phyloP scores from a whole-genome alignment of 2,888 invertebrate species.

The Drosophila ezoana region DNA sequence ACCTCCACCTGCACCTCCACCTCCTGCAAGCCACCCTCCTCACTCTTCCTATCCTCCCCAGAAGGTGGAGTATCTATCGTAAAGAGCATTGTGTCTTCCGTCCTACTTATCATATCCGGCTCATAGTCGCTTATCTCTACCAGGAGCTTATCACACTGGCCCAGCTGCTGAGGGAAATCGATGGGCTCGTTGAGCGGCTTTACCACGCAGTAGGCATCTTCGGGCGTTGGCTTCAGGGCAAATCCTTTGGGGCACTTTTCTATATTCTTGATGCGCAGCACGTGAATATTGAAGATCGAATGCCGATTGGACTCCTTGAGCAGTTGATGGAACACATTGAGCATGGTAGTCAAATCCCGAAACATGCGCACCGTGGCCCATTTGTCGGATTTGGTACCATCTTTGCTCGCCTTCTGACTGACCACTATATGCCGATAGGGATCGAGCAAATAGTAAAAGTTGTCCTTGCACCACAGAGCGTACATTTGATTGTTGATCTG shows the following conservation, averaged over 20 bases:
- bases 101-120: constrained; percentile 52
- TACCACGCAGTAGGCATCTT: constrained; percentile 40
- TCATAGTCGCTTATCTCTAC: constrained; percentile 72
- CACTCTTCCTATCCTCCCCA: background rate
- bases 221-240: constrained; percentile 28
- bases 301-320: constrained; percentile 75
- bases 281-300: constrained; percentile 71
- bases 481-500: constrained; percentile 81
- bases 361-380: constrained; percentile 82
- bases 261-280: constrained; percentile 58
- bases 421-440: constrained; percentile 80
- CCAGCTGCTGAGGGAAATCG: constrained; percentile 60
- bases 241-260: constrained; percentile 49
- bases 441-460: constrained; percentile 81
- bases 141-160: constrained; percentile 45
- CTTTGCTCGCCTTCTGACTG: constrained; percentile 18
- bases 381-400: constrained; percentile 36
- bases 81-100: constrained; percentile 30
- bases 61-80: constrained; percentile 20
- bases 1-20: constrained; percentile 17
- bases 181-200: constrained; percentile 72
- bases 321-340: constrained; percentile 78
- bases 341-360: constrained; percentile 66
- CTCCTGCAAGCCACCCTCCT: background rate
- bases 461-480: constrained; percentile 78